Evolutionary conservation across 2,113 vertebrate species (phyloP), one percentile per base, ranked within the genome.

Genomic region (Desmodus rotundus): DNA sequence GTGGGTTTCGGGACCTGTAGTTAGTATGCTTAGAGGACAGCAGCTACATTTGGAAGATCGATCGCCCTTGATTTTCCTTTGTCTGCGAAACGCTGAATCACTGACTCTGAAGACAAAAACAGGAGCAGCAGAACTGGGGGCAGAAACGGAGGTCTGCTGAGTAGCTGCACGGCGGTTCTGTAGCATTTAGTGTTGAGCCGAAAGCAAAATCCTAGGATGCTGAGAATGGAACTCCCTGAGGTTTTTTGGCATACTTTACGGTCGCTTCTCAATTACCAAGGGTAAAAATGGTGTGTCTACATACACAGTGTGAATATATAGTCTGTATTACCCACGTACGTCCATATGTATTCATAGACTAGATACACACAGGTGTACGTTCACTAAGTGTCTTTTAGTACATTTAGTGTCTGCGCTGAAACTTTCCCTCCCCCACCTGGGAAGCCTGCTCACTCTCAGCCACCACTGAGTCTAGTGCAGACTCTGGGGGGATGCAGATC

Each of bases 241-340:
- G 28, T n/a, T n/a, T n/a, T 26, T 1, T n/a, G 8, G 67, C 45
- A 8, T 26, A 19, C 31, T 45, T 63, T 41, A 8, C 7, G 65
- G 65, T 33, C 76, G 61, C 4, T 0, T n/a, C 65, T 63, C n/a
- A 41, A 1, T 73, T 56, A 17, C 11, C 16, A 31, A 38, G 47
- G 67, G 41, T 58, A 11, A 56, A 74, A 24, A 38, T 2, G 7
- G 12, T 22, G 19, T 13, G 4, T 16, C 2, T 36, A 19, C 26
- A 0, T n/a, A 33, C 56, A 0, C 12, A 20, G 7, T 20, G 26
- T 54, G 9, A 14, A 1, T 67, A 28, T 56, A 16, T 17, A 26
- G 31, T 73, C 45, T 56, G 20, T 68, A 3, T 81, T 22, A 4
- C 12, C 1, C 24, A 31, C 4, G 1, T 52, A 11, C 1, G 31